These are phyloP conservation scores for Cichladusa arquata DNA, from an alignment of 2,113 vertebrate genomes.

Conservation along the genomic window DNA sequence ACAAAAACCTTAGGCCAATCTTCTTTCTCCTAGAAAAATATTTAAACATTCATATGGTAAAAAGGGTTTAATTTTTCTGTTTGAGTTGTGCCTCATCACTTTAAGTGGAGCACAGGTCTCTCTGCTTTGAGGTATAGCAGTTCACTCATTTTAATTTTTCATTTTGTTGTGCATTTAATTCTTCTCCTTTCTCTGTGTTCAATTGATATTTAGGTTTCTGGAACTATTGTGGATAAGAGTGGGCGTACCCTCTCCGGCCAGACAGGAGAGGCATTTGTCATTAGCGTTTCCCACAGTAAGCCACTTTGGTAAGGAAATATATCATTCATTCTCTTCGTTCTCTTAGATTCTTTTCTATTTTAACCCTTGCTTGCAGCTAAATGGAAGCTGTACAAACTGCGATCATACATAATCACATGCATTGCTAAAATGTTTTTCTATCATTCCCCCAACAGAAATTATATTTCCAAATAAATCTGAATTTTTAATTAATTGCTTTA, in stretches of 20 bases:
- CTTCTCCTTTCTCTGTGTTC: not conserved
- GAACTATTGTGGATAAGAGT: slow-evolving; percentile 96
- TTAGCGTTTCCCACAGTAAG: slow-evolving; percentile 87
- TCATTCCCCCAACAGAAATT: not conserved
- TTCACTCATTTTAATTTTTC: not conserved
- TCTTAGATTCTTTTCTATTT: not conserved
- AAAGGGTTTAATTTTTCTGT: not conserved
- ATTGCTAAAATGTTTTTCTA: not conserved
- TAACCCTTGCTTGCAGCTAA: not conserved
- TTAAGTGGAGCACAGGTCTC: not conserved
- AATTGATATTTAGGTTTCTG: slow-evolving; percentile 83
- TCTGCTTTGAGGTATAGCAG: not conserved
- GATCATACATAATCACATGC: not conserved
- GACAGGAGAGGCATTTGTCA: slow-evolving; percentile 94
- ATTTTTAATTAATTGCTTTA: not conserved
- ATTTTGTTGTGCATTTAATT: not conserved
- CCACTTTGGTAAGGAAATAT: slow-evolving; percentile 88
- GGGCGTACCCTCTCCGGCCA: slow-evolving; percentile 95
- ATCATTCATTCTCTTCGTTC: not conserved
- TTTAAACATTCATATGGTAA: not conserved
- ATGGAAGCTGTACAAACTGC: not conserved
- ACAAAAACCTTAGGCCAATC: not conserved
- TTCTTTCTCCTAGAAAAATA: not conserved
- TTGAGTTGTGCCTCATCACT: not conserved
- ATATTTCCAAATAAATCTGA: not conserved